phyloP scores from a whole-genome alignment of 2,113 vertebrate species.

The Suricata suricatta region DNA sequence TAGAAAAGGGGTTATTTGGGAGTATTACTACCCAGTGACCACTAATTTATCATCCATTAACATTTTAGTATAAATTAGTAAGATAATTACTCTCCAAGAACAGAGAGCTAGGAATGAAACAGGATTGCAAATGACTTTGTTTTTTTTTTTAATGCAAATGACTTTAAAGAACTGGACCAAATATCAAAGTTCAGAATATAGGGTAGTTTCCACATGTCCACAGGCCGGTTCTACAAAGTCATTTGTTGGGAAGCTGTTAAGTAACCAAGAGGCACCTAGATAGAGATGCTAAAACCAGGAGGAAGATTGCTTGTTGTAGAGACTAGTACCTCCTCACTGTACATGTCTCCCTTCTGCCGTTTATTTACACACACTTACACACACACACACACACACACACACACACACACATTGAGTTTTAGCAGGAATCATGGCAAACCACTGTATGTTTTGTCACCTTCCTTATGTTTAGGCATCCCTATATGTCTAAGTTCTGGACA shows the following conservation, averaged over 20 bases:
- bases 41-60: not conserved
- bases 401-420: not conserved
- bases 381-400: not conserved
- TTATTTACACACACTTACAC: not conserved
- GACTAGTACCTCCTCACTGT: not conserved
- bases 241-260: not conserved
- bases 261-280: not conserved
- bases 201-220: not conserved
- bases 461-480: not conserved
- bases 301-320: not conserved
- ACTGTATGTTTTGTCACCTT: not conserved
- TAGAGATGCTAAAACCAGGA: not conserved
- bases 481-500: not conserved
- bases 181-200: not conserved
- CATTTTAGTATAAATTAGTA: conserved; percentile 1
- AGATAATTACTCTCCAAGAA: not conserved
- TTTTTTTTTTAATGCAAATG: not conserved
- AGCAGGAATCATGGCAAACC: not conserved
- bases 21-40: not conserved
- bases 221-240: not conserved
- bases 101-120: not conserved
- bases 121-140: not conserved
- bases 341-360: not conserved
- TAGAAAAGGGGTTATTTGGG: not conserved
- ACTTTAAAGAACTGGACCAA: not conserved